Evolutionary conservation across 2,888 invertebrate genomes (phyloP).

Genomic region (Drosophila colorata): DNA sequence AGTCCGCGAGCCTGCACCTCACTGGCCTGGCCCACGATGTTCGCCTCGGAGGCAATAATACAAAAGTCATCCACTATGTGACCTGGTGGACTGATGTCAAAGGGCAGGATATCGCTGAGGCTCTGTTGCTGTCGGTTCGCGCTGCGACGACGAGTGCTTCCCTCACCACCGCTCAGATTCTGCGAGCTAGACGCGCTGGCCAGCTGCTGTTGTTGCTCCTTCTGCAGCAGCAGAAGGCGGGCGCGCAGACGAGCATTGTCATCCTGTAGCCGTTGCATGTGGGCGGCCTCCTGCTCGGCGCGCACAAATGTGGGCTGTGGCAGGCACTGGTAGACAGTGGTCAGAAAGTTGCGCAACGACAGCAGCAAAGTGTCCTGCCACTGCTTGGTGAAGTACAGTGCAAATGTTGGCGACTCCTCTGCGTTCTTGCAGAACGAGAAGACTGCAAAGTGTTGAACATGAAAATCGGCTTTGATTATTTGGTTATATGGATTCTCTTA

Average conservation of each 20-base stretch:
- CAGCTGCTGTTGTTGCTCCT: constrained; percentile 72
- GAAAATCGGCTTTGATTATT: not conserved
- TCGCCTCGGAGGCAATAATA: constrained; percentile 92
- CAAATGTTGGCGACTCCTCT: constrained; percentile 94
- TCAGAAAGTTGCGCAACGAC: constrained; percentile 96
- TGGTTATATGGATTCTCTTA: constrained; percentile 87
- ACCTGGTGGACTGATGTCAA: constrained; percentile 89
- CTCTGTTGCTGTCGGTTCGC: constrained; percentile 86
- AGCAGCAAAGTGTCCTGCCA: constrained; percentile 97
- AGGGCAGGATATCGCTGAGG: constrained; percentile 88
- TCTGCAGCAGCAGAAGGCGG: constrained; percentile 80
- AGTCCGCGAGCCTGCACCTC: constrained; percentile 90
- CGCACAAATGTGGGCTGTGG: constrained; percentile 94
- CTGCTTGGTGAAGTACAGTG: constrained; percentile 94
- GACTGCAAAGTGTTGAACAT: constrained; percentile 87
- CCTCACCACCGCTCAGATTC: constrained; percentile 52
- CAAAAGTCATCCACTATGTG: constrained; percentile 97
- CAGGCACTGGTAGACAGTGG: constrained; percentile 94
- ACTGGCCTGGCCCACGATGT: constrained; percentile 81
- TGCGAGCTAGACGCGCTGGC: constrained; percentile 52
- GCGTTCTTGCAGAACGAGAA: constrained; percentile 96
- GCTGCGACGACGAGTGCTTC: constrained; percentile 72
- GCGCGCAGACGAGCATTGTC: constrained; percentile 91
- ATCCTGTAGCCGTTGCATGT: constrained; percentile 92
- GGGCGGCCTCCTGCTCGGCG: constrained; percentile 93